These are phyloP conservation scores for Teleiodes luculella DNA, from an alignment of 2,888 invertebrate species.

Conservation along the genomic window DNA sequence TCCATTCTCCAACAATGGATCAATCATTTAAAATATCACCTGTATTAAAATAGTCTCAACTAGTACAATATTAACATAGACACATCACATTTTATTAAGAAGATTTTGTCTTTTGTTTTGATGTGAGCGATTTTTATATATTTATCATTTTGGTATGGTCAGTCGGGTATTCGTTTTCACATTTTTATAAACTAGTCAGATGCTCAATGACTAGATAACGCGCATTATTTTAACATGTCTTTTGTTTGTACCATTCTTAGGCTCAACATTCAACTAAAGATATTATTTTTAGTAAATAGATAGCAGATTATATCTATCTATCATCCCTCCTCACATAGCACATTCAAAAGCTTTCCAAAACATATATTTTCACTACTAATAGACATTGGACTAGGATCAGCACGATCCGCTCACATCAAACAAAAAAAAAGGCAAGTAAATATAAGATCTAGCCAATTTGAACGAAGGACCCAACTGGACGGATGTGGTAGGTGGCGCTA, in stretches of 20 bases:
- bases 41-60: slow-evolving; percentile 59
- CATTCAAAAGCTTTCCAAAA: not conserved
- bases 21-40: not conserved
- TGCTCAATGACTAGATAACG: slow-evolving; percentile 47
- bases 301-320: no score
- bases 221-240: not conserved
- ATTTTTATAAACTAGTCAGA: slow-evolving; percentile 20
- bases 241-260: not conserved
- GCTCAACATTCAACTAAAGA: not conserved
- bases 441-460: slow-evolving; percentile 32
- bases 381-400: slow-evolving; percentile 19
- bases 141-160: slow-evolving; percentile 24
- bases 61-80: slow-evolving; percentile 47
- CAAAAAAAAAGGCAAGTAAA: slow-evolving; percentile 49
- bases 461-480: slow-evolving; percentile 14
- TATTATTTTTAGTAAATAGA: not conserved
- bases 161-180: slow-evolving; percentile 14
- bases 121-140: slow-evolving; percentile 52
- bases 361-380: not conserved
- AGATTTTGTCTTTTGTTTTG: slow-evolving; percentile 32
- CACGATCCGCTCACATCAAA: slow-evolving; percentile 59
- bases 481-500: slow-evolving; percentile 6
- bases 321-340: not conserved
- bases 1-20: not conserved
- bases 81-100: slow-evolving; percentile 63